phyloP scores from a whole-genome alignment of 2,888 invertebrate species.

The Diogma glabrata region DNA sequence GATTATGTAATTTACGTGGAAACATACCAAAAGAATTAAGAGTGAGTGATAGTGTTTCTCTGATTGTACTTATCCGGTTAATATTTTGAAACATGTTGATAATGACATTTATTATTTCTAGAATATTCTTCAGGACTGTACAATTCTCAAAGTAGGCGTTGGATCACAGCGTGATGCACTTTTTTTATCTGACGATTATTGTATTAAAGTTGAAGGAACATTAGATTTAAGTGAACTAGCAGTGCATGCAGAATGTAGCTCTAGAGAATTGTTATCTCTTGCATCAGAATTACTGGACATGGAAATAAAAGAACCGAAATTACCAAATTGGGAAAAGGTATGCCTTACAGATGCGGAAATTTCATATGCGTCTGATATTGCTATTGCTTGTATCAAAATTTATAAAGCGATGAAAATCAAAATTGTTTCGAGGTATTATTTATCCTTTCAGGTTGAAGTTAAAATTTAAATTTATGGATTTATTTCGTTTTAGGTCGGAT shows the following conservation, averaged over 20 bases:
- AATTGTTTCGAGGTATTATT: no score
- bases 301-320: neutral
- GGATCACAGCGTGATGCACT: neutral
- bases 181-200: neutral
- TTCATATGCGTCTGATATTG: no score
- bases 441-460: no score
- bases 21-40: neutral
- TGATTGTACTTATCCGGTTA: no score
- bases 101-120: no score
- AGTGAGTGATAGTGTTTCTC: no score
- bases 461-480: no score
- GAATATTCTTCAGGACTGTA: neutral
- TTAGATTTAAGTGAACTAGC: neutral
- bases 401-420: no score
- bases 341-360: no score
- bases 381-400: no score
- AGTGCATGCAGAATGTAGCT: neutral
- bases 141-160: conserved; percentile 2
- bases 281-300: neutral
- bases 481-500: no score
- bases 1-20: neutral
- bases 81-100: no score
- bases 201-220: neutral
- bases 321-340: conserved; percentile 5
- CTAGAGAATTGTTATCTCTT: neutral